Conservation (phyloP, 2,797 vertebrate genomes). For the Syngnathus rostellatus region DNA sequence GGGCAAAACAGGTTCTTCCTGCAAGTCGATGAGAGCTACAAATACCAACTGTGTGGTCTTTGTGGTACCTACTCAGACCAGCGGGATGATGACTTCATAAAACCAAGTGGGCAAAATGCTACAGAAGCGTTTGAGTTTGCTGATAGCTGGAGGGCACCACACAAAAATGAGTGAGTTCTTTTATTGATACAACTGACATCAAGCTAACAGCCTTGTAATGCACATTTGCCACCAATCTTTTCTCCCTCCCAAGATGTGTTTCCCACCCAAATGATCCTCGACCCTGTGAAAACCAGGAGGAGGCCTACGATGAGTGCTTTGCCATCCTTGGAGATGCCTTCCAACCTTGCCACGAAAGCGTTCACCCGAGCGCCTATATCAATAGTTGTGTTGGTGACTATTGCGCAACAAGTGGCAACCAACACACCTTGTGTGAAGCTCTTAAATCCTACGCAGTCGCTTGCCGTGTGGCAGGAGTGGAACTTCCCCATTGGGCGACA, state of each 20-base stretch:
- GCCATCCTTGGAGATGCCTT: slow-evolving; percentile 57
- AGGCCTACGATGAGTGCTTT: slow-evolving; percentile 56
- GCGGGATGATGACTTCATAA: slow-evolving; percentile 72
- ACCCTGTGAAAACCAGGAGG: slow-evolving; percentile 46
- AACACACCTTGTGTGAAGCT: slow-evolving; percentile 62
- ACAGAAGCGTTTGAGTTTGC: slow-evolving; percentile 66
- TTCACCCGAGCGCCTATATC: slow-evolving; percentile 67
- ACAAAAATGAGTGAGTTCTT: slow-evolving; percentile 60
- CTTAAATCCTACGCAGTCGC: slow-evolving; percentile 70
- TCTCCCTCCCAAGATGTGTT: slow-evolving; percentile 46
- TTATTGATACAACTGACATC: not conserved
- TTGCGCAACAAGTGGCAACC: slow-evolving; percentile 66
- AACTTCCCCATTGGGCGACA: slow-evolving; percentile 65
- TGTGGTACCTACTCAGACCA: slow-evolving; percentile 75
- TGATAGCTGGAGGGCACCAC: slow-evolving; percentile 71
- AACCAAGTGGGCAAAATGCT: slow-evolving; percentile 55
- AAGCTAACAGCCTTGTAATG: not conserved
- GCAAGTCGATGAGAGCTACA: slow-evolving; percentile 71
- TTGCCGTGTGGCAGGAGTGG: slow-evolving; percentile 66
- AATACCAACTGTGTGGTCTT: slow-evolving; percentile 70
- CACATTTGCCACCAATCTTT: too few species aligned
- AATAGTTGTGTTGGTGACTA: slow-evolving; percentile 74
- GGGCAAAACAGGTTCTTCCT: slow-evolving; percentile 71
- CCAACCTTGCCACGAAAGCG: slow-evolving; percentile 62
- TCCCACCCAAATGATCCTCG: slow-evolving; percentile 42